A percentile compares a stretch with the other conserved stretches of the same genome.
These are phyloP conservation scores for Adelphocoris suturalis DNA, from an alignment of 2,888 invertebrate species.

Conservation along the genomic window DNA sequence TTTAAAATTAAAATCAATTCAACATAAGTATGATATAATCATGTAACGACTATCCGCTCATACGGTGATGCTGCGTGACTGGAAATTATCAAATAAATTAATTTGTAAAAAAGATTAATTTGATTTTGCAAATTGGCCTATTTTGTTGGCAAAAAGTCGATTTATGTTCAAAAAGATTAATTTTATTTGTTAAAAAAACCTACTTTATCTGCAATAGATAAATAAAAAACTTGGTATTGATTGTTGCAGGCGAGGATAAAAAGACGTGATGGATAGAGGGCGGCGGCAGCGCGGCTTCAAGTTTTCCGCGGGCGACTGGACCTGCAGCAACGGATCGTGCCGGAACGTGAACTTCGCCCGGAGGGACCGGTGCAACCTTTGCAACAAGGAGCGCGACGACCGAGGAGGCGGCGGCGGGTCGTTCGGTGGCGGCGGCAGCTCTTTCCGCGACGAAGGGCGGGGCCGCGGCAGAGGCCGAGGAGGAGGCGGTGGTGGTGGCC, in stretches of 20 bases:
- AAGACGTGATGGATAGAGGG: conserved; percentile 41
- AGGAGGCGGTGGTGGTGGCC: conserved; percentile 30
- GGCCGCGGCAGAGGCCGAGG: conserved; percentile 30
- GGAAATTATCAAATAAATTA: no score
- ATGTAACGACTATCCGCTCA: no score
- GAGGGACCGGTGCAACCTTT: conserved; percentile 61
- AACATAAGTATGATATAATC: no score
- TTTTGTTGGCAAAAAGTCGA: no score
- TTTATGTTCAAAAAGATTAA: no score
- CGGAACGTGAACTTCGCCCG: conserved; percentile 65
- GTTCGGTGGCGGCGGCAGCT: conserved; percentile 17
- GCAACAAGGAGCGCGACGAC: conserved; percentile 49
- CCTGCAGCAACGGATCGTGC: conserved; percentile 46
- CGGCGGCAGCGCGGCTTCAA: conserved; percentile 64
- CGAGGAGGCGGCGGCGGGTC: conserved; percentile 53
- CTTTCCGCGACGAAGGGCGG: conserved; percentile 20
- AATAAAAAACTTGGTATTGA: no score
- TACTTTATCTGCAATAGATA: no score
- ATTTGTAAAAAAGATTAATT: no score
- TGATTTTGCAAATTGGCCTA: no score
- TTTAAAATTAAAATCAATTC: no score
- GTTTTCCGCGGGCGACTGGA: conserved; percentile 65
- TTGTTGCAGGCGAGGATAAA: conserved; percentile 25
- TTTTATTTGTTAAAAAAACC: no score
- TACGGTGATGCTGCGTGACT: no score